Base-by-base conservation (phyloP, 2,888 invertebrate genomes). In the Pyrrhopygopsis socrates region DNA sequence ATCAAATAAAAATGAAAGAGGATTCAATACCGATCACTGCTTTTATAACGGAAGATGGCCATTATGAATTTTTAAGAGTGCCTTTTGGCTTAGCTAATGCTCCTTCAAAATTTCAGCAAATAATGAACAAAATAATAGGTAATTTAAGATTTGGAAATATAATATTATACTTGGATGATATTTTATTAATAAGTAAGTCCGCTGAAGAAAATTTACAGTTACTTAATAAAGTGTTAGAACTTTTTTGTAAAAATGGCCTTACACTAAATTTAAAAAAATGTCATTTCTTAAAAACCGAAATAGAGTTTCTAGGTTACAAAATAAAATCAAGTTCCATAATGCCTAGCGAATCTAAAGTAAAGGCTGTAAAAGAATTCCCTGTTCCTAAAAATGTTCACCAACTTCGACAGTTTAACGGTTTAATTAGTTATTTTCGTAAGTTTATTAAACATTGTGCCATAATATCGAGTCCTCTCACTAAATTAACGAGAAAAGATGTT, bases 371-470 rank as follows among this genome's bases (percentile, higher is more conserved):
- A 63, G 29, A 83, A 11, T 94, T 86, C 60, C 90, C 92, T 0
- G 65, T 11, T 2, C 94, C 94, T 2, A 91, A 85, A 67, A 86
- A 81, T 8, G 65, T 92, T 0, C 92, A 93, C 29, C 88, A 93
- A 68, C 76, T 93, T 0, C 63, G 92, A 11, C 93, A 93, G 38
- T 94, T 93, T 88, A 27, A 92, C 0, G 93, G 93, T 0, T 38
- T 94, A 0, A 93, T 90, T 0, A 94, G 84, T 38, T 96, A 93
- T 82, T 95, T 95, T 81, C 84, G 95, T 1, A 93, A 94, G 78
- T 96, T 95, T 79, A 92, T 95, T 4, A 86, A 82, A 76, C 87
- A 92, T 24, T 96, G 94, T 78, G 94, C 95, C 0, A 13, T 86
- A 2, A 38, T 95, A 9, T 92, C 91, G 0, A 86, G 63, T n/a